phyloP scores from a whole-genome alignment of 53 echinoderm and acorn worm species.

The Glandiceps talaboti region DNA sequence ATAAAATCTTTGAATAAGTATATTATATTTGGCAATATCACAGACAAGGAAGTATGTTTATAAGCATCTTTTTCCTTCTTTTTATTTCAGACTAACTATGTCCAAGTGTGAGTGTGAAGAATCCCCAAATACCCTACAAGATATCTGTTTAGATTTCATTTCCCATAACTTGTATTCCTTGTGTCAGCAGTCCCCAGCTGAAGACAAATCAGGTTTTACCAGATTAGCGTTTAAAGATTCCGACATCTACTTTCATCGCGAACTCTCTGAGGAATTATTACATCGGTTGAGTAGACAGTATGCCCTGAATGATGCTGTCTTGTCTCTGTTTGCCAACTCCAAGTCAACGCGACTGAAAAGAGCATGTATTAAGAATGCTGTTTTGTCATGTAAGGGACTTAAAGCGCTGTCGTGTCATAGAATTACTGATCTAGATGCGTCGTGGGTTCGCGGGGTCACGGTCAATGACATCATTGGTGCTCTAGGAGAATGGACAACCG shows the following conservation, averaged over 20 bases:
- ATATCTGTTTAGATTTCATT: constrained; percentile 72
- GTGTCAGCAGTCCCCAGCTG: constrained; percentile 29
- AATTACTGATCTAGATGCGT: constrained; percentile 70
- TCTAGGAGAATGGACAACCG: constrained; percentile 83
- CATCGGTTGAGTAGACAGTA: constrained; percentile 41
- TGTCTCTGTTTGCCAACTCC: constrained; percentile 69
- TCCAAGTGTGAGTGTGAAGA: constrained; percentile 24
- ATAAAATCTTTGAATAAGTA: too few species aligned
- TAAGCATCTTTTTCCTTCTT: neutral
- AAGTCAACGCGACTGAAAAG: constrained; percentile 48
- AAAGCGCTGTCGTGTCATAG: constrained; percentile 72
- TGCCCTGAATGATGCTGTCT: constrained; percentile 40
- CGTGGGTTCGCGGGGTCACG: constrained; percentile 64
- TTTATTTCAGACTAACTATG: neutral
- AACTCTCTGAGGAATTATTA: constrained; percentile 61
- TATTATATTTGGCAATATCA: neutral
- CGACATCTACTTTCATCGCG: constrained; percentile 54
- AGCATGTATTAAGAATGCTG: constrained; percentile 55
- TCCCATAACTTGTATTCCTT: constrained; percentile 56
- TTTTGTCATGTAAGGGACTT: constrained; percentile 57
- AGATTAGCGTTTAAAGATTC: constrained; percentile 54
- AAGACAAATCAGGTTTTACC: constrained; percentile 49
- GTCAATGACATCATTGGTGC: constrained; percentile 95
- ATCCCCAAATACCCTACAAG: constrained; percentile 54
- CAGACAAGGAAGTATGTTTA: neutral